These are phyloP conservation scores for Micropoecilia bifurca DNA, from an alignment of 2,797 vertebrate genomes.

Conservation along the genomic window DNA sequence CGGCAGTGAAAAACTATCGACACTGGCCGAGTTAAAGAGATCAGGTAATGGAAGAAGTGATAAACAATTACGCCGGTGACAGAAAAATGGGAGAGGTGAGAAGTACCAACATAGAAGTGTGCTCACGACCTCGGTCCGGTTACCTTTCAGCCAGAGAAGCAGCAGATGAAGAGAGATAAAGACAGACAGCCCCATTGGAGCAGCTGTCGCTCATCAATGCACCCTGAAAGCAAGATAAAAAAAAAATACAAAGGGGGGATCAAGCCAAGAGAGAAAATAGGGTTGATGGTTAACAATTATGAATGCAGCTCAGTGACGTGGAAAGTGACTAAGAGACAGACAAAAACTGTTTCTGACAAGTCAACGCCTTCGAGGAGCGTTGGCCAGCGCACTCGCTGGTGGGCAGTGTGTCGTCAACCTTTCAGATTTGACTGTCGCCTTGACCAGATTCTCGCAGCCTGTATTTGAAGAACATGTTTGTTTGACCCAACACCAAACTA, in stretches of 20 bases:
- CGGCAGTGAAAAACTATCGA: conserved; percentile 21
- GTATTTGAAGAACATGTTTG: conserved; percentile 44
- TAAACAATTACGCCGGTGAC: conserved; percentile 13
- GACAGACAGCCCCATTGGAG: conserved; percentile 52
- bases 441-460: conserved; percentile 34
- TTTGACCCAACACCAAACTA: conserved; percentile 42
- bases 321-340: conserved; percentile 64
- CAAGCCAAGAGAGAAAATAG: conserved; percentile 36
- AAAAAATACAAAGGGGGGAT: conserved; percentile 58
- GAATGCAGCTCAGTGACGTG: conserved; percentile 38
- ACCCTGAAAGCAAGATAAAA: conserved; percentile 47
- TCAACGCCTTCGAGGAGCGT: conserved; percentile 63
- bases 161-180: conserved; percentile 58
- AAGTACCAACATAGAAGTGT: conserved; percentile 38
- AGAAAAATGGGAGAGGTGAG: conserved; percentile 39
- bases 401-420: conserved; percentile 64
- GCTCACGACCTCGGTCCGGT: conserved; percentile 52
- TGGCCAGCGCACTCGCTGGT: conserved; percentile 46
- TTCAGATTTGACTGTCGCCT: conserved; percentile 64
- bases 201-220: conserved; percentile 45
- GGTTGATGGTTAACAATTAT: conserved; percentile 51
- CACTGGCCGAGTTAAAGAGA: conserved; percentile 27
- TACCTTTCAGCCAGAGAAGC: conserved; percentile 53
- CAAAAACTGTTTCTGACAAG: conserved; percentile 74
- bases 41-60: conserved; percentile 8